Evolutionary conservation across 1,140 invertebrate species (phyloP).

Genomic region (Ips typographus): DNA sequence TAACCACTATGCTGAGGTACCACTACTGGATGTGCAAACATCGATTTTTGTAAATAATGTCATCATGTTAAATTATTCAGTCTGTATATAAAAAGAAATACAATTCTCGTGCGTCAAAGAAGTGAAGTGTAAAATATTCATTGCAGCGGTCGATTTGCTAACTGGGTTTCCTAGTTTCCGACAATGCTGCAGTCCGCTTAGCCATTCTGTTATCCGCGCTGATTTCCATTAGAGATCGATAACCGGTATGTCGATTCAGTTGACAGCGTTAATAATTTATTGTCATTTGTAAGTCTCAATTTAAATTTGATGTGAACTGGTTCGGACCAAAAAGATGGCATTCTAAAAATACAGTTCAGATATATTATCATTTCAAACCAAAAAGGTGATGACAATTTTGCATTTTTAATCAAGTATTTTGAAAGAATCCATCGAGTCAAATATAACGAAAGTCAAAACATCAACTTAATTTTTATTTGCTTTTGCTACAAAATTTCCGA

Average conservation of each 20-base stretch:
- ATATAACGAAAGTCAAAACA: background rate
- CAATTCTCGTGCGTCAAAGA: no score
- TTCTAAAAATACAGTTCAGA: no score
- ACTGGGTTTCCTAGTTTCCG: background rate
- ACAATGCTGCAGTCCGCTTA: background rate
- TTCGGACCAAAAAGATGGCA: background rate
- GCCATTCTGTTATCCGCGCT: conserved; percentile 5
- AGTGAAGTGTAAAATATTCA: no score
- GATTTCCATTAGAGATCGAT: conserved; percentile 19
- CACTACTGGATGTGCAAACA: no score
- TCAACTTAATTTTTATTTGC: background rate
- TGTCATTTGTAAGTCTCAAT: background rate
- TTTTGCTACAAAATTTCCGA: background rate
- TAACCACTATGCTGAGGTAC: background rate
- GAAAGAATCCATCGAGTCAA: no score
- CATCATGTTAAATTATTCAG: no score
- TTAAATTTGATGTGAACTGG: background rate
- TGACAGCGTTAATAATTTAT: conserved; percentile 10
- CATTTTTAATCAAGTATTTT: no score
- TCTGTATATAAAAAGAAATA: no score
- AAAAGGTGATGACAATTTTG: no score
- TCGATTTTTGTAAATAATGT: no score
- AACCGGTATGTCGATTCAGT: background rate
- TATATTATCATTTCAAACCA: no score
- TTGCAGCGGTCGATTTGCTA: no score